Conservation (phyloP, 1,140 invertebrate species). For the Phymastichus coffea region DNA sequence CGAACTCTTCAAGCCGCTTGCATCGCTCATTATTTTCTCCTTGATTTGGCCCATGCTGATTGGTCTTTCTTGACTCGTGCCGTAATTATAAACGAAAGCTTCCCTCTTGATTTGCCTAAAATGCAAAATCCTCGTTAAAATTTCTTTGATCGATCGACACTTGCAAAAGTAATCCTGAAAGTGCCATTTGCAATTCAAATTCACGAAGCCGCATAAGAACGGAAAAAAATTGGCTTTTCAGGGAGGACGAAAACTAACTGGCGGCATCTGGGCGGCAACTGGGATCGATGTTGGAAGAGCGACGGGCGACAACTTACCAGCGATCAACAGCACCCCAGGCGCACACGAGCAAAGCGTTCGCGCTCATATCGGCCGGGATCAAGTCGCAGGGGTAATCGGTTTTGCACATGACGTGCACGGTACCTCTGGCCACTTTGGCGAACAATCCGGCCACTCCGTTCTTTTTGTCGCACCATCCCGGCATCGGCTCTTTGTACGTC, state of each 20-base stretch:
- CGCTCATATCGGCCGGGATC: conserved; percentile 80
- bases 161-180: neutral
- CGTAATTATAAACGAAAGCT: conserved; percentile 68
- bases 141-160: neutral
- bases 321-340: conserved; percentile 65
- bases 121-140: conserved; percentile 7
- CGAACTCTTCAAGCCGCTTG: neutral
- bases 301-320: conserved; percentile 1
- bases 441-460: conserved; percentile 66
- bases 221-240: too few species aligned
- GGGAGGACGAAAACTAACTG: too few species aligned
- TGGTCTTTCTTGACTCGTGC: conserved; percentile 64
- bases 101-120: conserved; percentile 38
- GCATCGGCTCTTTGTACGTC: conserved; percentile 66
- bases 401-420: conserved; percentile 64
- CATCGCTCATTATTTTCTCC: conserved; percentile 45
- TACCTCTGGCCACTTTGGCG: conserved; percentile 62
- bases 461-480: conserved; percentile 76
- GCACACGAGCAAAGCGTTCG: conserved; percentile 74
- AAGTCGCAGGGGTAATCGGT: conserved; percentile 54
- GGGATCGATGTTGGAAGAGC: neutral
- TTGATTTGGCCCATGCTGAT: conserved; percentile 63
- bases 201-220: too few species aligned
- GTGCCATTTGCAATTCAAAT: neutral
- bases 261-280: too few species aligned